Base-by-base conservation (phyloP, 2,113 vertebrate genomes). In the Poeciliopsis occidentalis region DNA sequence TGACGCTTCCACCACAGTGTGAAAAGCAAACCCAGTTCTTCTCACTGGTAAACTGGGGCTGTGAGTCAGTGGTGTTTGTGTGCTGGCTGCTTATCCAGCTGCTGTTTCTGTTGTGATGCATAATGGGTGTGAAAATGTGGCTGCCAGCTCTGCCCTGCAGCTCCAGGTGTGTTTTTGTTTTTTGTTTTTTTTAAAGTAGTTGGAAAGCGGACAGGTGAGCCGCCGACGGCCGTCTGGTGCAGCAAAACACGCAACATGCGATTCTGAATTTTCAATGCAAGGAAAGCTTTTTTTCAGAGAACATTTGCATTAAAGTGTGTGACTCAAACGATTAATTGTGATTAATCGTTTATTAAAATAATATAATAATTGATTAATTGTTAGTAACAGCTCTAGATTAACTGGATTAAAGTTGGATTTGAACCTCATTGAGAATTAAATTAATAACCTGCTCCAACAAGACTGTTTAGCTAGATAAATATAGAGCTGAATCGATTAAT, bases 151-250 rank as follows among this genome's bases (percentile, higher is more conserved):
- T 39, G 1, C 73, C 31, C 31, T 66, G 60, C 47, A 27, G 1
- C 65, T 67, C 67, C 91, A 93, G 92, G 86, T 93, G 91, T 92
- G 90, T 93, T 91, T 93, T 76, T 62, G 66, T 86, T 90, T 24
- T 54, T 87, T 71, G 71, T 76, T 85, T 92, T 54, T n/a, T 88
- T 73, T 72, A 77, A 47, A 31, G 74, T 60, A 71, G 67, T 57
- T 37, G 17, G 17, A 76, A 75, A 72, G 71, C 70, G 4, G 12
- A 82, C 68, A 37, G 75, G 62, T 54, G 61, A 27, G n/a, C 65
- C 29, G 32, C 31, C n/a, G 12, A 24, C 15, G 24, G 60, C 44
- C 71, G 8, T 31, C 67, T 11, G n/a, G 63, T 4, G 68, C 62
- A 11, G 54, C 32, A 72, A 76, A 34, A 61, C 44, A 6, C 22